A percentile compares a stretch with the other conserved stretches of the same genome.
These are phyloP conservation scores for Hemistola chrysoprasaria DNA, from an alignment of 2,888 invertebrate species.

Conservation along the genomic window DNA sequence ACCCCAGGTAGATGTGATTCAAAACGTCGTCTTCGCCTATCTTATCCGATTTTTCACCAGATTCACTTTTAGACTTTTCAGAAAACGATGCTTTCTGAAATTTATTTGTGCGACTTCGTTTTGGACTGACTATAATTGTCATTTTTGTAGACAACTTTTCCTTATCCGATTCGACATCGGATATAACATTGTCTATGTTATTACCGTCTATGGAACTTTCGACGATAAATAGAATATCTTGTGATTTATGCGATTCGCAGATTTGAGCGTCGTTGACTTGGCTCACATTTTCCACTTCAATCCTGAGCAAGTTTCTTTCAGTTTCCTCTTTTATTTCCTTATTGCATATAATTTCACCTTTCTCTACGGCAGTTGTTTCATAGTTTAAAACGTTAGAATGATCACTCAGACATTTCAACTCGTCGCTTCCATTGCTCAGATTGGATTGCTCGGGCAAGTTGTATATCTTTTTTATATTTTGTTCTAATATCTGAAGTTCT, in stretches of 20 bases:
- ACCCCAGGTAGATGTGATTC: constrained; percentile 5
- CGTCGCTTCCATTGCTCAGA: constrained; percentile 3
- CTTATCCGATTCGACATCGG: constrained; percentile 20
- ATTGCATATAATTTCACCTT: neutral
- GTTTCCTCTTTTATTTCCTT: neutral
- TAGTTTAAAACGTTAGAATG: no score
- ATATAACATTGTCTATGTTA: constrained; percentile 20
- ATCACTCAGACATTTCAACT: no score
- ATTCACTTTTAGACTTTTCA: neutral
- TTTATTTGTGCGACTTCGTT: constrained; percentile 18
- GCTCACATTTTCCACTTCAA: constrained; percentile 49
- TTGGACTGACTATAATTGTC: constrained; percentile 57
- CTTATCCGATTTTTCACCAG: constrained; percentile 38
- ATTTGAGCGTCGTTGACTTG: constrained; percentile 38
- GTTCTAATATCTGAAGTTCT: constrained; percentile 48
- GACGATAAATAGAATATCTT: constrained; percentile 45
- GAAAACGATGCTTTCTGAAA: neutral
- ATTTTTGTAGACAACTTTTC: constrained; percentile 39
- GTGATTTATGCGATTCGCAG: constrained; percentile 27
- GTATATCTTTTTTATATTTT: constrained; percentile 49
- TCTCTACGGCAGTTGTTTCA: neutral
- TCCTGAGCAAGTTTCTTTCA: constrained; percentile 41
- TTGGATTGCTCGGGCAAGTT: constrained; percentile 32
- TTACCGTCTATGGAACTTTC: constrained; percentile 44
- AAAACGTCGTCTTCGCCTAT: constrained; percentile 43